Evolutionary conservation across 1,140 invertebrate species (phyloP).

Genomic region (Drosophila yakuba): DNA sequence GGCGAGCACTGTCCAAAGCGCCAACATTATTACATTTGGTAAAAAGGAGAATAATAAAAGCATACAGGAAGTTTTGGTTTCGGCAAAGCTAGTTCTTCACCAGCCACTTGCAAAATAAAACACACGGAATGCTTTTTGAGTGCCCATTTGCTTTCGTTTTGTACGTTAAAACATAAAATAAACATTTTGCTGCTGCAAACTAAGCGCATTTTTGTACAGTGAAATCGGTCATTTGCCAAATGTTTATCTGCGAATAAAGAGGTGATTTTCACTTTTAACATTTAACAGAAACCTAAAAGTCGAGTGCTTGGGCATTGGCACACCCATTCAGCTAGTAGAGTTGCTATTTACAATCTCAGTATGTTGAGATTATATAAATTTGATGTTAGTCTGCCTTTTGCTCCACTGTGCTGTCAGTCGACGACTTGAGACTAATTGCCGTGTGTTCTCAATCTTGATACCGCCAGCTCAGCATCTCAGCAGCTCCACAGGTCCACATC

Average conservation of each 20-base stretch:
- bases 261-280: slow-evolving; percentile 2
- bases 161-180: neutral
- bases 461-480: neutral
- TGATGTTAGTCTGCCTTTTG: neutral
- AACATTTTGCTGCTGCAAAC: neutral
- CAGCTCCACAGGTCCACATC: neutral
- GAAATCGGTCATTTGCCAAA: slow-evolving; percentile 19
- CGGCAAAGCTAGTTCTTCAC: neutral
- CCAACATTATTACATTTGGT: neutral
- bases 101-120: neutral
- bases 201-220: neutral
- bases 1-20: neutral
- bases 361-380: neutral
- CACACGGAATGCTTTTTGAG: too few species aligned
- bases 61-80: too few species aligned
- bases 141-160: slow-evolving; percentile 21
- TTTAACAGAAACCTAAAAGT: neutral
- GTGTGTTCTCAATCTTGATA: slow-evolving; percentile 16
- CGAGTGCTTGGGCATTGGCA: neutral
- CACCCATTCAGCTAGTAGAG: neutral
- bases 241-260: slow-evolving; percentile 30
- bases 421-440: slow-evolving; percentile 26
- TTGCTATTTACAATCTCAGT: neutral
- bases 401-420: slow-evolving; percentile 15
- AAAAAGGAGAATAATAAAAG: neutral